Percentiles rank a stretch among this genome's conserved stretches.
Evolutionary conservation across 2,113 vertebrate genomes (phyloP).

Genomic region (Gymnocephalus cernua): DNA sequence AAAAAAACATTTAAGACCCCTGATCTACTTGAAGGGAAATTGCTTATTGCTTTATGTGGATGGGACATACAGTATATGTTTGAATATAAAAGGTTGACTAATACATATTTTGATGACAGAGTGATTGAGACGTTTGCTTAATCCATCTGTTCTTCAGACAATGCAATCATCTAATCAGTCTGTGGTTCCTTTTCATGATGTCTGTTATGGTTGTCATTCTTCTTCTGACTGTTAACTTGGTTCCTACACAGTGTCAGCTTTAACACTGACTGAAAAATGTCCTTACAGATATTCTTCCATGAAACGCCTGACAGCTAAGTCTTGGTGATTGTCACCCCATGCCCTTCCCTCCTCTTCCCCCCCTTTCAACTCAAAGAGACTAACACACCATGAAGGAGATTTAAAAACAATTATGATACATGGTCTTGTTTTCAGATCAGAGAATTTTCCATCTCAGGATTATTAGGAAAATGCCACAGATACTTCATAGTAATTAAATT

Average conservation of each 20-base stretch:
- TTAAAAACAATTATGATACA: slow-evolving; percentile 31
- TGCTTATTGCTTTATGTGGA: slow-evolving; percentile 6
- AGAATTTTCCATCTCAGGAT: slow-evolving; percentile 34
- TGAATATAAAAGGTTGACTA: neutral
- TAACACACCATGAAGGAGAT: slow-evolving; percentile 51
- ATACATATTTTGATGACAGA: slow-evolving; percentile 1
- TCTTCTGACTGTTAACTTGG: slow-evolving; percentile 41
- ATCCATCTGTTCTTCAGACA: slow-evolving; percentile 34
- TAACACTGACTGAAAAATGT: slow-evolving; percentile 60
- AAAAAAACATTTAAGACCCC: too few relatives aligned
- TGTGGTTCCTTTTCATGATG: slow-evolving; percentile 40
- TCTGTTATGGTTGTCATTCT: slow-evolving; percentile 48
- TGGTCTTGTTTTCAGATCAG: slow-evolving; percentile 43
- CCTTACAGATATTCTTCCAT: slow-evolving; percentile 54
- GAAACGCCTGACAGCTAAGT: slow-evolving; percentile 58
- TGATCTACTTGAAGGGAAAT: neutral
- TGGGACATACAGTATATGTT: neutral
- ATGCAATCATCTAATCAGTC: slow-evolving; percentile 27
- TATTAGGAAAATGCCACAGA: slow-evolving; percentile 30
- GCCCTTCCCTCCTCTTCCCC: neutral
- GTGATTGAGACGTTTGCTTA: neutral
- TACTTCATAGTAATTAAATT: slow-evolving; percentile 54
- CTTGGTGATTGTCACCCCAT: slow-evolving; percentile 39
- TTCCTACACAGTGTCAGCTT: slow-evolving; percentile 32
- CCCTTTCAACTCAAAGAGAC: slow-evolving; percentile 4